phyloP scores from a whole-genome alignment of 2,797 vertebrate species.

The Coregonus ussuriensis region DNA sequence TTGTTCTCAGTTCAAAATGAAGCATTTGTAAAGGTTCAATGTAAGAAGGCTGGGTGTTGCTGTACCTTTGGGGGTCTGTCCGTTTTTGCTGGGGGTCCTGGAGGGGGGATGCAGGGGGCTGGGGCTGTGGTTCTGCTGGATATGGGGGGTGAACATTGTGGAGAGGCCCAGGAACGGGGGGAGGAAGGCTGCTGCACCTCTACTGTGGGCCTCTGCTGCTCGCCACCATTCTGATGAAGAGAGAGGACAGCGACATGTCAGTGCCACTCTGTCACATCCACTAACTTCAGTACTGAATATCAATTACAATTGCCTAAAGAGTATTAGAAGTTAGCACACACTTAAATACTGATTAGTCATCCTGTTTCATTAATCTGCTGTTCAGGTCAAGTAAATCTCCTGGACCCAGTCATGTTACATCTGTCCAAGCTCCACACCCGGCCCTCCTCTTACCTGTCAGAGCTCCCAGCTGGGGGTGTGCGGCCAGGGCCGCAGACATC shows the following conservation, averaged over 20 bases:
- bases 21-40: neutral
- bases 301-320: neutral
- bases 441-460: conserved; percentile 81
- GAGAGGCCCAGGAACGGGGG: conserved; percentile 91
- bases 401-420: too few species aligned
- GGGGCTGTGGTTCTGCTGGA: conserved; percentile 87
- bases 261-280: neutral
- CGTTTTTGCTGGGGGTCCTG: conserved; percentile 83
- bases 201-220: conserved; percentile 85
- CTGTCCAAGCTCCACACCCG: neutral
- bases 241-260: conserved; percentile 17
- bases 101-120: conserved; percentile 82
- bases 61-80: conserved; percentile 88
- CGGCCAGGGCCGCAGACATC: conserved; percentile 86
- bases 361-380: neutral
- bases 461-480: conserved; percentile 88
- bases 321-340: neutral
- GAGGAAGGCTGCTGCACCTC: conserved; percentile 87
- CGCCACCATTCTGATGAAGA: conserved; percentile 92
- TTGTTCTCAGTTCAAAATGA: neutral
- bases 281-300: neutral
- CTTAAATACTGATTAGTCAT: too few species aligned
- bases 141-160: conserved; percentile 86
- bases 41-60: neutral
- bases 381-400: too few species aligned